Evolutionary conservation across 2,888 invertebrate species (phyloP).

Genomic region (Cephalotes varians): DNA sequence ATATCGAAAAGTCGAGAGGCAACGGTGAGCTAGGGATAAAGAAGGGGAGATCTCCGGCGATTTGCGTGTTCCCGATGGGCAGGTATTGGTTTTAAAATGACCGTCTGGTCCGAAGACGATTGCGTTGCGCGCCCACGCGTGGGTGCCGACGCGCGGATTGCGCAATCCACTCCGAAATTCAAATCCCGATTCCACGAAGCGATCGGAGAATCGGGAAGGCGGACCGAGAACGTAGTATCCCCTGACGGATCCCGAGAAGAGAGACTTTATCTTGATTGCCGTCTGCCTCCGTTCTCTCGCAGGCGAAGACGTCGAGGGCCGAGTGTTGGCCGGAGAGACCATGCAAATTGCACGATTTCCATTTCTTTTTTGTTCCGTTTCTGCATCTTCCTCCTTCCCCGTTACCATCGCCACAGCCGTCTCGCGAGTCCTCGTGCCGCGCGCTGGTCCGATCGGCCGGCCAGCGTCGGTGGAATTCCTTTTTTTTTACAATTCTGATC

Average conservation of each 20-base stretch:
- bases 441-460: constrained; percentile 46
- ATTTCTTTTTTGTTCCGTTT: constrained; percentile 53
- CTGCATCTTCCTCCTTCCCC: constrained; percentile 21
- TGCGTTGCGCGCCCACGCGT: constrained; percentile 66
- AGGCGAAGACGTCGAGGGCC: constrained; percentile 31
- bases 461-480: constrained; percentile 57
- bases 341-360: constrained; percentile 76
- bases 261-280: constrained; percentile 71
- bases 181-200: constrained; percentile 71
- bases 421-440: constrained; percentile 31
- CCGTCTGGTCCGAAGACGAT: constrained; percentile 39
- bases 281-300: constrained; percentile 57
- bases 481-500: constrained; percentile 65
- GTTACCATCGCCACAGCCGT: constrained; percentile 30
- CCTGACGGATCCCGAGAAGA: constrained; percentile 66
- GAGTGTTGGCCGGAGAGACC: constrained; percentile 45
- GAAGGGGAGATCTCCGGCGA: constrained; percentile 13
- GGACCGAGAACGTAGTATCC: constrained; percentile 43
- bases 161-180: constrained; percentile 75
- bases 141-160: constrained; percentile 67
- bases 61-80: constrained; percentile 49
- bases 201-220: constrained; percentile 53
- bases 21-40: background rate
- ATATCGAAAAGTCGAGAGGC: constrained; percentile 31
- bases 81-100: constrained; percentile 62